Base-by-base conservation (phyloP, 30 jellyfish, hydroid and myxozoan genomes). In the Morbakka virulenta region DNA sequence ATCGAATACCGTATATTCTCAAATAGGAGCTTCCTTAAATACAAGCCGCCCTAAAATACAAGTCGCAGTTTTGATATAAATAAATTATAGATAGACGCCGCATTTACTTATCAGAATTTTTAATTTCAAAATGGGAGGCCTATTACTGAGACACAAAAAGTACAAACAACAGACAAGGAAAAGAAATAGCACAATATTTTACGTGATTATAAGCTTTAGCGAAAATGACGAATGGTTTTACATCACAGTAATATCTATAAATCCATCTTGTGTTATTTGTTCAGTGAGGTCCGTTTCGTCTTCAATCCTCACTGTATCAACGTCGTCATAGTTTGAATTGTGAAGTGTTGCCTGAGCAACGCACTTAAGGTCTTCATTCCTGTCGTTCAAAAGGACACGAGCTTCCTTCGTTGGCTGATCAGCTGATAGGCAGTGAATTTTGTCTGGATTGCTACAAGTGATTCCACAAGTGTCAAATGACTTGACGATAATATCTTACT, bases 381-480 rank as follows among this genome's bases (percentile, higher is more conserved):
- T 14, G 26, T 20, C 69, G 17, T 20, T 32, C 25, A 68, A 68
- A 71, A 68, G 36, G 78, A 35, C 80, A 20, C 80, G 71, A 50
- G 80, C 80, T 32, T 68, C 80, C 27, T 68, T 72, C 32, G 73
- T 68, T 50, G 71, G 80, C 27, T 68, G 80, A 50, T 50, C 80
- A 24, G 32, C 80, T 68, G 32, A 24, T 36, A 68, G 36, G 80
- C 73, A 68, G 13, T 68, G 80, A 20, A 68, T 9, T 68, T 68
- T 68, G 80, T 68, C 36, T 2, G 27, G 67, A 68, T 33, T 72
- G 36, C 80, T 68, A 24, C 28, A n/a, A n/a, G 80, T 68, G 27
- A 68, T 68, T 35, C 73, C 80, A 50, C 80, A 68, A 17, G 69
- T 20, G 21, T 66, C 72, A 29, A 66, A 68, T 68, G 66, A 24